Evolutionary conservation across 2,888 invertebrate genomes (phyloP), one percentile per base, ranked within the genome.

Genomic region (Catocala nupta): DNA sequence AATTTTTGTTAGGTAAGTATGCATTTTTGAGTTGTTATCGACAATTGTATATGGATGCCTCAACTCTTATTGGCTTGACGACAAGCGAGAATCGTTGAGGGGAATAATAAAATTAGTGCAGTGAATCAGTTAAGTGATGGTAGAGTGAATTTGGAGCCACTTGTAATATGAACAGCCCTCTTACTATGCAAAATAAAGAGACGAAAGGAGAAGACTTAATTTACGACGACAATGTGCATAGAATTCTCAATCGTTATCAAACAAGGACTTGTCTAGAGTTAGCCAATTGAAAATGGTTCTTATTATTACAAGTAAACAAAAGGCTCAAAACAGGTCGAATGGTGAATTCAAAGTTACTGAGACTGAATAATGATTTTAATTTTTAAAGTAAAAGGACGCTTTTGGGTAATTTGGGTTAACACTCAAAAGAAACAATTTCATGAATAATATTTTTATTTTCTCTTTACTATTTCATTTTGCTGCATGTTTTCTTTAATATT

Each of bases 381-480:
- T 25, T 25, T 25, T 3, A 25, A 25, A 25, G 25, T 25, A 25
- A 25, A 43, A 43, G 11, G 11, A 11, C n/a, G n/a, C 7, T 11
- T 42, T 43, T 7, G 25, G 74, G 55, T 54, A 48, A 52, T 44
- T 58, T 53, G 48, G 73, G 75, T 56, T 50, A 34, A 59, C 66
- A 42, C 48, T 59, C 49, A 74, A 75, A 74, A 63, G 60, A 75
- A 77, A 75, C 78, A 77, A 75, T 59, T 65, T 44, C 4, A 39
- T 44, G 16, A 11, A 52, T 9, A 43, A 34, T 59, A 47, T 60
- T 58, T 52, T 39, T 59, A 51, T 56, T 62, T 45, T 55, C n/a
- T 57, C 39, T 50, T 39, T 36, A 36, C 33, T 13, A 43, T n/a
- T 16, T 51, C 12, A 44, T 16, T 48, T 55, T 63, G 59, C 10